Evolutionary conservation across 1,140 invertebrate species (phyloP).

Genomic region (Drosophila repleta): DNA sequence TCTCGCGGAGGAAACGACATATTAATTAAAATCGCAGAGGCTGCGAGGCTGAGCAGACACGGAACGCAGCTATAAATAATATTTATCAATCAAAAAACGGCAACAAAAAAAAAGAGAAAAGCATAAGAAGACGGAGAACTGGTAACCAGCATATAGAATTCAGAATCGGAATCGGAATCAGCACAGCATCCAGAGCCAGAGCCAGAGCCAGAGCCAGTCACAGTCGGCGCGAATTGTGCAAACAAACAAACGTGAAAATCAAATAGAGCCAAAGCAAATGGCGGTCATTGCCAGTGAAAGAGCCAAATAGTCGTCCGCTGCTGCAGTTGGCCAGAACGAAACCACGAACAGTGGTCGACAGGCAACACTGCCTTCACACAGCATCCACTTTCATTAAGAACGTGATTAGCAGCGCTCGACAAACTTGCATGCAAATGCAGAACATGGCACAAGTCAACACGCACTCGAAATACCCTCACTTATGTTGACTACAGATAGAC

Average conservation of each 20-base stretch:
- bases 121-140: constrained; percentile 27
- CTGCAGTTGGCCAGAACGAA: constrained; percentile 6
- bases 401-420: constrained; percentile 67
- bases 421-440: constrained; percentile 70
- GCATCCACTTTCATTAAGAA: constrained; percentile 80
- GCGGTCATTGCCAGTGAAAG: constrained; percentile 75
- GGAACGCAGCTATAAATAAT: constrained; percentile 64
- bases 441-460: constrained; percentile 16
- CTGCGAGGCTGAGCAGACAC: constrained; percentile 25
- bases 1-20: constrained; percentile 37
- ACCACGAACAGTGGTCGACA: constrained; percentile 13
- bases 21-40: constrained; percentile 59
- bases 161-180: constrained; percentile 18
- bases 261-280: constrained; percentile 65
- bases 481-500: background rate
- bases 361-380: constrained; percentile 20
- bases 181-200: constrained; percentile 25
- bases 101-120: constrained; percentile 22
- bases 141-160: constrained; percentile 27
- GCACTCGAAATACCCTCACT: constrained; percentile 14
- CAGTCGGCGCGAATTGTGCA: constrained; percentile 29
- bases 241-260: constrained; percentile 65
- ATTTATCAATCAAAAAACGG: constrained; percentile 47
- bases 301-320: constrained; percentile 20
- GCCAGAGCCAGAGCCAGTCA: too few species aligned